These are phyloP conservation scores for Lucinisca nassula DNA, from an alignment of 2,888 invertebrate species.

Conservation along the genomic window DNA sequence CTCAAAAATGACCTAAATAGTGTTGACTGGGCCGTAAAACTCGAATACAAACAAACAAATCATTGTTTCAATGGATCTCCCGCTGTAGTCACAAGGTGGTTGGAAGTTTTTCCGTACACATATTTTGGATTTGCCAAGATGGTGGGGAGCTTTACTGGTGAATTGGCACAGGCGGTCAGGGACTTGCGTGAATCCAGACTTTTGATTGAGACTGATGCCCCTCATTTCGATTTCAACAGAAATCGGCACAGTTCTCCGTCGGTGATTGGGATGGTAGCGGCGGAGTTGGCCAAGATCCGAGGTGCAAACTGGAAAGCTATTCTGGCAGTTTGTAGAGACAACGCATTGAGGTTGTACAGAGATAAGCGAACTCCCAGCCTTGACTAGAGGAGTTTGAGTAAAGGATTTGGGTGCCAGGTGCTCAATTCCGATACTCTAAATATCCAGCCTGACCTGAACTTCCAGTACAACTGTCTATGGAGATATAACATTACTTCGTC, in stretches of 20 bases:
- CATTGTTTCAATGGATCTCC: background rate
- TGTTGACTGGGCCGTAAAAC: no score
- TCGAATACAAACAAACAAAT: no score
- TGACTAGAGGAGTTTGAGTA: background rate
- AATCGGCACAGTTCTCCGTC: background rate
- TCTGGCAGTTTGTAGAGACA: background rate
- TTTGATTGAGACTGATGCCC: constrained; percentile 6
- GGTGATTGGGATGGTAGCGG: constrained; percentile 1
- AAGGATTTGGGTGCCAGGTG: background rate
- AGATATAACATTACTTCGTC: no score
- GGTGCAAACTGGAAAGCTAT: background rate
- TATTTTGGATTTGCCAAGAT: constrained; percentile 6
- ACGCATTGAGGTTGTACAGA: background rate
- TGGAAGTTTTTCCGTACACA: constrained; percentile 10
- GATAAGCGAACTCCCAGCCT: background rate
- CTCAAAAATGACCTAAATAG: no score
- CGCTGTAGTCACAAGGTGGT: background rate
- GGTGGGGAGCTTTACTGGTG: background rate
- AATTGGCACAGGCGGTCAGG: background rate
- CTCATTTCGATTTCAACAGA: background rate
- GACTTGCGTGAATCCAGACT: background rate
- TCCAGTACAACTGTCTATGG: no score
- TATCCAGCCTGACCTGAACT: no score
- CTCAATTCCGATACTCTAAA: background rate
- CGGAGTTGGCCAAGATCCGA: background rate